These are phyloP conservation scores for Bombyx mori DNA, from an alignment of 1,140 invertebrate species.

Conservation along the genomic window ASM3026992v2 NC_085127.1:14450501-14451000, in stretches of 20 bases:
- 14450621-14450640: background rate
- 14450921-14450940: slow-evolving; percentile 1
- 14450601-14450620: background rate
- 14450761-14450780: slow-evolving; percentile 14
- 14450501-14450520: background rate
- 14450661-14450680: no score
- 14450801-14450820: background rate
- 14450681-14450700: slow-evolving; percentile 2
- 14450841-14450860: no score
- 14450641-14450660: background rate
- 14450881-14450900: background rate
- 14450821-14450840: background rate
- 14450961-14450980: slow-evolving; percentile 6
- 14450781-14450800: slow-evolving; percentile 3
- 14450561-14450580: background rate
- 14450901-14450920: background rate
- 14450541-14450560: slow-evolving; percentile 2
- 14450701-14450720: background rate
- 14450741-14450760: background rate
- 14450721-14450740: background rate
- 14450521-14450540: slow-evolving; percentile 4
- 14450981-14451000: slow-evolving; percentile 12
- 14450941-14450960: slow-evolving; percentile 4
- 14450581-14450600: background rate
- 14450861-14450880: background rate